Conservation (phyloP, 35 echinoderm and acorn worm species). For the Diadema setosum region DNA sequence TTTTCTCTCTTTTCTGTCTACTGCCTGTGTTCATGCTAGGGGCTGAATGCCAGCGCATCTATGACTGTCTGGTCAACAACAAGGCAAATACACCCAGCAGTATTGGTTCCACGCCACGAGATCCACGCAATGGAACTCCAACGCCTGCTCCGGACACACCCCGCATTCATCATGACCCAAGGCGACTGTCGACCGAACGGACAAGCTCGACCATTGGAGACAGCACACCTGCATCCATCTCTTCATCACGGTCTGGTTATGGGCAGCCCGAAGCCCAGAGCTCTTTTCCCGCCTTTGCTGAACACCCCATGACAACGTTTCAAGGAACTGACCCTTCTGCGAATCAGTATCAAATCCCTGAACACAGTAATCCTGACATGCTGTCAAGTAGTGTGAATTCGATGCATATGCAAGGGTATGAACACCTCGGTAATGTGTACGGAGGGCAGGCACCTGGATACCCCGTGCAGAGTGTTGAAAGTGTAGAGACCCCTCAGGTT, state of each 20-base stretch:
- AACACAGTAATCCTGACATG: neutral
- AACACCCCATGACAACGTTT: constrained; percentile 27
- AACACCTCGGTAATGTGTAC: neutral
- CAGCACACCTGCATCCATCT: neutral
- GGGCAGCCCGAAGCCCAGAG: neutral
- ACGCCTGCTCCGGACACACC: constrained; percentile 24
- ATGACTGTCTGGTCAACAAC: constrained; percentile 72
- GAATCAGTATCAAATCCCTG: neutral
- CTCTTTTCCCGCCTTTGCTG: neutral
- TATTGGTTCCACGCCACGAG: constrained; percentile 56
- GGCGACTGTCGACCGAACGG: neutral
- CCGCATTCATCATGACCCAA: constrained; percentile 12
- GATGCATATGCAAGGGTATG: neutral
- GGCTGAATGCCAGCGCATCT: constrained; percentile 88
- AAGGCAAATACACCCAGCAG: constrained; percentile 76
- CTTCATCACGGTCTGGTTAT: neutral
- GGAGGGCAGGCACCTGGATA: neutral
- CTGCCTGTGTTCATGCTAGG: no score
- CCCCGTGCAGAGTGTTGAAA: no score
- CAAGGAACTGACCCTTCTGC: neutral
- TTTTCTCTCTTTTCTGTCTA: no score
- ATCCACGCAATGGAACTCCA: constrained; percentile 52
- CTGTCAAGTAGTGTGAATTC: neutral
- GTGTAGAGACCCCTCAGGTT: no score
- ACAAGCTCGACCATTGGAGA: neutral